Conservation (phyloP, 2,888 invertebrate species). For the Ornithoptera alexandrae region DNA sequence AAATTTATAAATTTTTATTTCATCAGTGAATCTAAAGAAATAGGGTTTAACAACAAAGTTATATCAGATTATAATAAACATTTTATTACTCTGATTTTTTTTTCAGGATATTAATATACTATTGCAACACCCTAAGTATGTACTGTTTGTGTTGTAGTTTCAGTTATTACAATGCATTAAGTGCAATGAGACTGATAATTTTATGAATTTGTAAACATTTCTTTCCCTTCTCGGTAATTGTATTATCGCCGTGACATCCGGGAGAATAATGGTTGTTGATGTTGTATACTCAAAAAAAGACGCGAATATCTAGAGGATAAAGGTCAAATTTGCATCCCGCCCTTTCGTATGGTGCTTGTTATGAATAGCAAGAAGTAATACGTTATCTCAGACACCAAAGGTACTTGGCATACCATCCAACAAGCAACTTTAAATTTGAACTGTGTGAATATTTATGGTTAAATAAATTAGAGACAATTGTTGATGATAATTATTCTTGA, state of each 20-base stretch:
- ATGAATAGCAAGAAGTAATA: neutral
- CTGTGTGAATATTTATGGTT: neutral
- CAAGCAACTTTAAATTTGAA: neutral
- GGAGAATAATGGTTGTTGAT: conserved; percentile 19
- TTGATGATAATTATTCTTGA: neutral
- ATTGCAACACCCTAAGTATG: no score
- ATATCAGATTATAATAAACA: no score
- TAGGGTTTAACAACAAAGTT: no score
- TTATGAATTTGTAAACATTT: conserved; percentile 29
- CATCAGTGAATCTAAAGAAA: no score
- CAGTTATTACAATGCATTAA: neutral
- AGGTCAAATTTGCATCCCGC: conserved; percentile 9
- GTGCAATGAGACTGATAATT: neutral
- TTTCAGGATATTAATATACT: no score
- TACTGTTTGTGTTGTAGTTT: neutral
- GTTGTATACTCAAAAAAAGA: conserved; percentile 5
- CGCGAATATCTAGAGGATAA: conserved; percentile 1
- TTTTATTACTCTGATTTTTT: no score
- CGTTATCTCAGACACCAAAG: conserved; percentile 5
- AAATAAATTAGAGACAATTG: neutral
- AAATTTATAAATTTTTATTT: no score
- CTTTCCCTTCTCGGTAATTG: conserved; percentile 36
- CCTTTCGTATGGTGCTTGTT: neutral
- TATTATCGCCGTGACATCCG: conserved; percentile 36
- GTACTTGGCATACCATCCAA: neutral